Conservation (phyloP, 2,113 vertebrate species). For the Aldabrachelys gigantea region DNA sequence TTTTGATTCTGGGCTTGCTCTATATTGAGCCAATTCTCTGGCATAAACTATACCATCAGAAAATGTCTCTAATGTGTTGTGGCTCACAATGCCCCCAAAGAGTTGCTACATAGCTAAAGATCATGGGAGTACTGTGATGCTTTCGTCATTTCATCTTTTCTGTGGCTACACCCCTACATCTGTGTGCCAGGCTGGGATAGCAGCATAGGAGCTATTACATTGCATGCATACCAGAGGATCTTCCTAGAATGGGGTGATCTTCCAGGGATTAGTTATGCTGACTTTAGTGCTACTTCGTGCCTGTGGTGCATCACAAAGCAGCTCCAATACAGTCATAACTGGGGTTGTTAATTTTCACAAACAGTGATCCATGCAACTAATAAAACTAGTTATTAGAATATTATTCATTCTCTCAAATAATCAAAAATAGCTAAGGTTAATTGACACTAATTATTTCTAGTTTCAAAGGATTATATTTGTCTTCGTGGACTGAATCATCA, state of each 20-base stretch:
- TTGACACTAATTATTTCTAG: not conserved
- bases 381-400: not conserved
- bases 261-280: not conserved
- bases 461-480: not conserved
- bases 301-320: not conserved
- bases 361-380: not conserved
- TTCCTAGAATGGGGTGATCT: not conserved
- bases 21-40: not conserved
- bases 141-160: not conserved
- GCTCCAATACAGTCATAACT: not conserved
- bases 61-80: not conserved
- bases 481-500: not conserved
- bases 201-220: not conserved
- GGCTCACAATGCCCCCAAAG: not conserved
- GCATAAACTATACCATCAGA: not conserved
- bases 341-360: not conserved
- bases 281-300: not conserved
- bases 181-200: not conserved
- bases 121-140: not conserved
- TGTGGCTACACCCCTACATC: rapidly evolving
- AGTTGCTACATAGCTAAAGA: not conserved
- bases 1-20: not conserved
- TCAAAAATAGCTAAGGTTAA: no score
- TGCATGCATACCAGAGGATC: not conserved
- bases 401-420: not conserved